Evolutionary conservation across 1,140 invertebrate genomes (phyloP), one percentile per base, ranked within the genome.

Genomic region (Daktulosphaira vitifoliae): DNA sequence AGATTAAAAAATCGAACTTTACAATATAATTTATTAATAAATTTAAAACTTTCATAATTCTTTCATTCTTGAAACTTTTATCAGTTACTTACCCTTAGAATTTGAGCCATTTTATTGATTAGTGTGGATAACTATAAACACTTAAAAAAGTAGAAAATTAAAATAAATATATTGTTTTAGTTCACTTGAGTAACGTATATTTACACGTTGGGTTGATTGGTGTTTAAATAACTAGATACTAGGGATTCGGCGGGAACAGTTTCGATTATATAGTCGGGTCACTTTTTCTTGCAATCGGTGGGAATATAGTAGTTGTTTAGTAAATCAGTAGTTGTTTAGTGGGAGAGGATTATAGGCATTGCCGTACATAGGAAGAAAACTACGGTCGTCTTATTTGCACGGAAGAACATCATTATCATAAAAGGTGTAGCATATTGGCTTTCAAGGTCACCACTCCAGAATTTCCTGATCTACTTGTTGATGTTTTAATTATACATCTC

Each of bases 211-310:
- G 29, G 29, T 33, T 6, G 52, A 33, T 23, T 39, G 52, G 52
- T 38, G 52, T 54, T 54, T 54, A 29, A 20, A 33, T 54, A 54
- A 54, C 52, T 54, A 39, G 22, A 39, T 1, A 54, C 52, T 54
- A 54, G 52, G 52, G 52, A 38, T 54, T 54, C 52, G 52, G 52
- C 22, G 52, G 52, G 37, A 39, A 54, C 52, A 3, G 52, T 54
- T 54, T 54, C 25, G 33, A 39, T 54, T 54, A 54, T 54, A 54
- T 54, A 54, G 52, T 54, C 52, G 37, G 37, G 52, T 39, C 52
- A 22, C 39, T 3, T 54, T 39, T 39, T 11, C 5, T 20, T n/a
- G 52, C 7, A 18, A 13, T 11, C 52, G 37, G 52, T 54, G 52
- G 52, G 52, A 54, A 54, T 16, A 20, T 13, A 26, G 25, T n/a